Base-by-base conservation (phyloP, 2,113 vertebrate species). In the Sarotherodon lohbergeri region DNA sequence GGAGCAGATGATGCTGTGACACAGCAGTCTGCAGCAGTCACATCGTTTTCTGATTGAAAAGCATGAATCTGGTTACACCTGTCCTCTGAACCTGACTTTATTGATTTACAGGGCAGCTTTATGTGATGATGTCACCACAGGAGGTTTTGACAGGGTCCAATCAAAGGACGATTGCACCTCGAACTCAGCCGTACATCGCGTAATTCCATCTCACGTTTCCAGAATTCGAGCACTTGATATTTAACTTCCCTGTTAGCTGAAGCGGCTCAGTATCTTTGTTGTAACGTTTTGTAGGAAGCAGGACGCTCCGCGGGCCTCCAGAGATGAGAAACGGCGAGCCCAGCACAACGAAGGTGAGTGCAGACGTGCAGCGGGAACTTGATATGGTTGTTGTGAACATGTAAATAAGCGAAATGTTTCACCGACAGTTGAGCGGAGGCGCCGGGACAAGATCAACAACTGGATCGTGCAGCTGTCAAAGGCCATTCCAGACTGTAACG, bases 401-500 rank as follows among this genome's bases (percentile, higher is more conserved):
- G 17, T 8, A 14, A 57, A 17, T 14, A 2, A 17, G 7, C 9
- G 0, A 32, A 22, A 27, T 34, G 19, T 71, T 24, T 5, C 52
- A 81, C 66, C 71, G 11, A 66, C 90, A 99, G 98, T 99, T 91
- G 98, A 98, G 90, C 97, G 98, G 27, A 95, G 98, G 27, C 97
- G 98, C 82, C 88, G 98, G 66, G 98, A 99, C 94, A 98, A 99
- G 92, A 99, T 99, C 85, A 98, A 99, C 93, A 99, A 99, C 94
- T 98, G 98, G 98, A 99, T 99, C 1, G 98, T 99, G 87, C 98
- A 98, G 95, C 96, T 99, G 24, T 99, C 98, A 3, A 99, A 99
- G 94, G 97, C 97, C 88, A 98, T 99, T 94, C 98, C 98, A 1
- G 98, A 99, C 94, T 98, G 98, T 88, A 98, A 97, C 32, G 96